Percentiles rank a stretch among this genome's conserved stretches.
These are phyloP conservation scores for Coregonus ussuriensis DNA, from an alignment of 2,797 vertebrate genomes.

Conservation along the genomic window DNA sequence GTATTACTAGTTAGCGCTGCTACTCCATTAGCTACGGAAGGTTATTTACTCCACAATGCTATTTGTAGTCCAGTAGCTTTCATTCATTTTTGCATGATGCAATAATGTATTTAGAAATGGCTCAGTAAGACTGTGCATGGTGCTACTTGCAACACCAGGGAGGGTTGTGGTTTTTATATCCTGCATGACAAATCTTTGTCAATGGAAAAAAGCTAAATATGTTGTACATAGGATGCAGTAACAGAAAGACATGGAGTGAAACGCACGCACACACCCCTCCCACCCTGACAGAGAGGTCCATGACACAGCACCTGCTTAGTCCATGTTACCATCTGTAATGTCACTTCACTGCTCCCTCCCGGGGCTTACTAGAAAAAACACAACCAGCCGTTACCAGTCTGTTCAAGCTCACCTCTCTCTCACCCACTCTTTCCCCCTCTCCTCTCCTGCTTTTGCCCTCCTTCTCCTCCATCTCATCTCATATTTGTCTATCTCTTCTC, in stretches of 20 bases:
- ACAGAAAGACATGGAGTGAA: no score
- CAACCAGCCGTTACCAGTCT: neutral
- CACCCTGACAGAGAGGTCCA: neutral
- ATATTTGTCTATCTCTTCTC: conserved; percentile 8
- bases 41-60: neutral
- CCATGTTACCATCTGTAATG: neutral
- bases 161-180: no score
- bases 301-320: neutral
- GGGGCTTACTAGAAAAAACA: neutral
- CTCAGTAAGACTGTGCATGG: no score
- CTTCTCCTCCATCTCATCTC: conserved; percentile 33
- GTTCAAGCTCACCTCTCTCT: neutral
- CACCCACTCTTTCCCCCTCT: neutral
- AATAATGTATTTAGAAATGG: no score
- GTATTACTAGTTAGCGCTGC: neutral
- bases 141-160: no score
- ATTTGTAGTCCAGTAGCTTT: no score
- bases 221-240: no score
- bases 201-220: no score
- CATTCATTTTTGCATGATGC: no score
- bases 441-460: neutral
- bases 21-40: neutral
- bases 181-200: no score
- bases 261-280: neutral
- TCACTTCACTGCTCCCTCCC: neutral